These are phyloP conservation scores for Dendrolimus pini DNA, from an alignment of 2,888 invertebrate species.

Conservation along the genomic window DNA sequence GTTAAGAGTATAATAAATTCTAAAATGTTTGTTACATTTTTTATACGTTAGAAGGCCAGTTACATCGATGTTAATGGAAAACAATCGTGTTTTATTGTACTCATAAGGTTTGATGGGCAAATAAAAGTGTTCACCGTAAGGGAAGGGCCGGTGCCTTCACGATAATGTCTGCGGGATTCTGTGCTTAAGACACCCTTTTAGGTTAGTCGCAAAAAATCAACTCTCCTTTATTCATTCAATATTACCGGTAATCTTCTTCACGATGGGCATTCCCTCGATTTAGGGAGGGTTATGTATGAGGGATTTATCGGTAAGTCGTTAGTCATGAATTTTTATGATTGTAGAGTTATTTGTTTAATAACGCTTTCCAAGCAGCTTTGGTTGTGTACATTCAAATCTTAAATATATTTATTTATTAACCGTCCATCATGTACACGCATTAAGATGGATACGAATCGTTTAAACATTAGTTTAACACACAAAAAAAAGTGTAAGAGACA, in stretches of 20 bases:
- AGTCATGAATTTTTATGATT: not conserved
- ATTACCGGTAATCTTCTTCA: conserved; percentile 24
- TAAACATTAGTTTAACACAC: no score
- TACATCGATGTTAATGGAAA: conserved; percentile 65
- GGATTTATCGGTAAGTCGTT: not conserved
- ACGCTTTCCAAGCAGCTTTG: no score
- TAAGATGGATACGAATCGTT: no score
- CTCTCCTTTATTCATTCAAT: conserved; percentile 41
- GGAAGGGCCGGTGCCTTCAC: conserved; percentile 59
- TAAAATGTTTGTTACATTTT: conserved; percentile 16
- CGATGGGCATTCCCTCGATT: conserved; percentile 19
- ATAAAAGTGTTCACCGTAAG: conserved; percentile 70
- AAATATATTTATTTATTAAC: no score
- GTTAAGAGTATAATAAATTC: conserved; percentile 6
- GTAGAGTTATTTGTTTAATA: no score
- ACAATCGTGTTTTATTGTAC: conserved; percentile 74
- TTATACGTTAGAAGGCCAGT: conserved; percentile 15
- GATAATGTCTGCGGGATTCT: conserved; percentile 61
- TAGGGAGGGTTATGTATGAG: conserved; percentile 6
- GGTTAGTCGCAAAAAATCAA: conserved; percentile 57
- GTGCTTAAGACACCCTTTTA: conserved; percentile 63
- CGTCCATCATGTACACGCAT: no score
- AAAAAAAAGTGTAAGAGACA: no score
- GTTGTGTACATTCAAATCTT: no score
- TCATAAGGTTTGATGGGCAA: conserved; percentile 69